These are phyloP conservation scores for Chaenocephalus aceratus DNA, from an alignment of 2,113 vertebrate species.

Conservation along the genomic window DNA sequence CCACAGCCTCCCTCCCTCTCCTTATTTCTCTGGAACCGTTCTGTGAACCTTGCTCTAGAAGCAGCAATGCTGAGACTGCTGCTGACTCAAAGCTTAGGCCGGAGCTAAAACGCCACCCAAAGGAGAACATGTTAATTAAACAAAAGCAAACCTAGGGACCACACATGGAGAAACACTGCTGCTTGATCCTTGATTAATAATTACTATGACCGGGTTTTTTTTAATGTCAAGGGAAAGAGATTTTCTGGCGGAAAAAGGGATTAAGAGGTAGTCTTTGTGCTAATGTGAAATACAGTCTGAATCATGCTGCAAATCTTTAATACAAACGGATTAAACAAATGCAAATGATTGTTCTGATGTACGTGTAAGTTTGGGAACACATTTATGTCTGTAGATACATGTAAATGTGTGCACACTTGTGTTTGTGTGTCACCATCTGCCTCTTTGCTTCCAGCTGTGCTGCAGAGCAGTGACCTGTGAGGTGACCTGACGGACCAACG, in stretches of 20 bases:
- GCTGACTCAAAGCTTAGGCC: conserved; percentile 39
- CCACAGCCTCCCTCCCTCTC: not conserved
- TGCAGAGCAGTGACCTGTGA: conserved; percentile 48
- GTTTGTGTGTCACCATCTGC: conserved; percentile 1
- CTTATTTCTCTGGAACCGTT: conserved; percentile 24
- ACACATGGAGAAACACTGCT: conserved; percentile 25
- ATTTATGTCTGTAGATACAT: not conserved
- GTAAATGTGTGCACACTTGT: not conserved
- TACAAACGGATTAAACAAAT: not conserved
- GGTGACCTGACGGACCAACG: conserved; percentile 8
- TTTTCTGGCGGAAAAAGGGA: not conserved
- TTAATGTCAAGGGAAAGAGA: conserved; percentile 3
- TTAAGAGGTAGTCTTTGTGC: not conserved
- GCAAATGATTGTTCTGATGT: not conserved
- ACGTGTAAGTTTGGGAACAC: not conserved
- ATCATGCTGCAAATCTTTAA: not conserved
- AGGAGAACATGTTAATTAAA: conserved; percentile 62
- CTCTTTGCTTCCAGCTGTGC: conserved; percentile 32
- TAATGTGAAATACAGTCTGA: not conserved
- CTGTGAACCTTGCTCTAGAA: conserved; percentile 43
- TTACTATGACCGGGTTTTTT: not conserved
- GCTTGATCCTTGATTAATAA: conserved; percentile 24
- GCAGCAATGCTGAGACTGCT: conserved; percentile 30
- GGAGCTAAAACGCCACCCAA: conserved; percentile 55
- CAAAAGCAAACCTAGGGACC: conserved; percentile 23